Percentiles rank a stretch among this genome's conserved stretches.
phyloP scores from a whole-genome alignment of 2,797 vertebrate species.

The Dryobates pubescens region DNA sequence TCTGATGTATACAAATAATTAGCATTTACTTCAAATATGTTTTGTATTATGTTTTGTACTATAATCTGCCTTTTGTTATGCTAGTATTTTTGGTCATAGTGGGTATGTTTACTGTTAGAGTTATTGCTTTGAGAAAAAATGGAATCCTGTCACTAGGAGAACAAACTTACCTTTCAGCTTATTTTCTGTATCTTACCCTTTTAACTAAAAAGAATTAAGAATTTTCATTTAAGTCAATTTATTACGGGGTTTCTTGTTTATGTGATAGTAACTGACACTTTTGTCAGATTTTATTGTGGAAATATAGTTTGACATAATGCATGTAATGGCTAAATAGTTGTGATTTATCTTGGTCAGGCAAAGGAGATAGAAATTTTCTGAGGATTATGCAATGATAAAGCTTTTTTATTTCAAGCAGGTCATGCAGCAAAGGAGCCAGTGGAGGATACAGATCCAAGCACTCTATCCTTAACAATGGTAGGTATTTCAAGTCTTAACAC shows the following conservation, averaged over 20 bases:
- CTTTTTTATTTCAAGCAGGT: constrained; percentile 72
- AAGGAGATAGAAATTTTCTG: not conserved
- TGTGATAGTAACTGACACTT: not conserved
- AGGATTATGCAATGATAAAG: not conserved
- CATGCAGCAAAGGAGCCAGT: constrained; percentile 87
- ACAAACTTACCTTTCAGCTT: not conserved
- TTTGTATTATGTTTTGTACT: not conserved
- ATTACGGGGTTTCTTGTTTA: not conserved
- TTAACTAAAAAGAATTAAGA: not conserved
- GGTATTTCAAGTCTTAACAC: constrained; percentile 18
- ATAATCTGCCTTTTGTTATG: not conserved
- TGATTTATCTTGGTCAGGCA: not conserved
- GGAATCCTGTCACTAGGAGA: not conserved
- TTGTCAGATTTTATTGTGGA: not conserved
- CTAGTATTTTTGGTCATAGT: not conserved
- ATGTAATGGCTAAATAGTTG: not conserved
- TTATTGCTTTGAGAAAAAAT: not conserved
- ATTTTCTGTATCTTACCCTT: not conserved
- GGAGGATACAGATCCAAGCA: constrained; percentile 95
- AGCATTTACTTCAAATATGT: not conserved
- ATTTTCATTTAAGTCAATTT: not conserved
- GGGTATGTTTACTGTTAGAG: not conserved
- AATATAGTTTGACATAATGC: not conserved
- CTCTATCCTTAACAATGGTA: constrained; percentile 87
- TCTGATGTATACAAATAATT: not conserved